A percentile compares a stretch with the other conserved stretches of the same genome.
Evolutionary conservation across 2,888 invertebrate genomes (phyloP).

Genomic region (Peribatodes rhomboidaria): DNA sequence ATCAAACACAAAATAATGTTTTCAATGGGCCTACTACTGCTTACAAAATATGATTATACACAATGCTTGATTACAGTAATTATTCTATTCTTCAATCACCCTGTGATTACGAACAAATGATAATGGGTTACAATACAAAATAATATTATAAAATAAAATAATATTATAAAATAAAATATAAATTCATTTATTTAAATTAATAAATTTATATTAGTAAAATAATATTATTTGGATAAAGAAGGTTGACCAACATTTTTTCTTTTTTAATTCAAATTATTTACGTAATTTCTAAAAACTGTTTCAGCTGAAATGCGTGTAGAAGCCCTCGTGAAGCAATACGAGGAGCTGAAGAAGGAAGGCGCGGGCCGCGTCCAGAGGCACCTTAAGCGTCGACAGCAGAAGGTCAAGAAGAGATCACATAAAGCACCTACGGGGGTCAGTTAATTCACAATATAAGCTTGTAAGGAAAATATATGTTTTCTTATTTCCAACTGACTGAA

Average conservation of each 20-base stretch:
- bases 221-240: not conserved
- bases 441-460: slow-evolving; percentile 45
- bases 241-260: too few relatives aligned
- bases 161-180: too few relatives aligned
- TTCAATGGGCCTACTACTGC: too few relatives aligned
- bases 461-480: not conserved
- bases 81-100: too few relatives aligned
- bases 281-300: slow-evolving; percentile 49
- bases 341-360: slow-evolving; percentile 90
- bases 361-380: slow-evolving; percentile 93
- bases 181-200: too few relatives aligned
- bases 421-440: slow-evolving; percentile 68
- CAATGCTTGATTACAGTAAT: too few relatives aligned
- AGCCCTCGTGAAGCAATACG: slow-evolving; percentile 92
- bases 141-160: too few relatives aligned
- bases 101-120: too few relatives aligned
- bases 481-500: slow-evolving; percentile 5
- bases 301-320: slow-evolving; percentile 92
- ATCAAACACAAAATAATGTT: too few relatives aligned
- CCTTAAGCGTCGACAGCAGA: slow-evolving; percentile 92
- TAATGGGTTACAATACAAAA: too few relatives aligned
- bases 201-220: too few relatives aligned
- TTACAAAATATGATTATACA: too few relatives aligned
- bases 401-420: slow-evolving; percentile 85
- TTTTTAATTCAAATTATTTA: not conserved